These are phyloP conservation scores for Himalopsyche tibetana DNA, from an alignment of 2,888 invertebrate species.

Conservation along the genomic window DNA sequence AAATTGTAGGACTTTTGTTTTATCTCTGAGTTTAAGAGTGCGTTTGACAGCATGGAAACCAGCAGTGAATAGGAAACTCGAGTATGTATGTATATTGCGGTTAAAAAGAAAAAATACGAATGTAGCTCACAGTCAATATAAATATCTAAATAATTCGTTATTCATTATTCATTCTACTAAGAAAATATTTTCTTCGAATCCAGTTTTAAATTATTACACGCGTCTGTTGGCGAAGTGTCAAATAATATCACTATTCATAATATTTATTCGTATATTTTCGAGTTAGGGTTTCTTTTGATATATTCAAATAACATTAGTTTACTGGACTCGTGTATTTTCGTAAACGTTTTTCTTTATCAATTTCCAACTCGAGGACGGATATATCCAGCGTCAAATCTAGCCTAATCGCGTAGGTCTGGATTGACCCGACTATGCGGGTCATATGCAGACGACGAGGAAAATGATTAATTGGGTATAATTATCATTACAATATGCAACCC, in stretches of 20 bases:
- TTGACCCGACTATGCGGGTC: neutral
- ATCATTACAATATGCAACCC: conserved; percentile 22
- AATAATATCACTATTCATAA: neutral
- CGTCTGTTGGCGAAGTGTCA: neutral
- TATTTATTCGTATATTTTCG: too few species aligned
- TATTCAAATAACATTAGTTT: too few species aligned
- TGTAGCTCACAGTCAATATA: too few species aligned
- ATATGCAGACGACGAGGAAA: conserved; percentile 6
- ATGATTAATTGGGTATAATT: conserved; percentile 8
- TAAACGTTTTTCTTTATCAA: too few species aligned
- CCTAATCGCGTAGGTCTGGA: neutral
- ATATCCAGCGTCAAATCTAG: too few species aligned
- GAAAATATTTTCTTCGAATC: neutral
- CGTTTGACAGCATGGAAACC: conserved; percentile 31
- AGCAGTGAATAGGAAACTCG: neutral
- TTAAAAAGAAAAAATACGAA: too few species aligned
- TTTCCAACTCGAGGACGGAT: too few species aligned
- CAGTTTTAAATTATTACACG: conserved; percentile 13
- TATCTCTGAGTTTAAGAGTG: conserved; percentile 8
- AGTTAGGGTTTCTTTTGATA: too few species aligned
- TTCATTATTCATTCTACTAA: too few species aligned
- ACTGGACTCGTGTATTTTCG: too few species aligned
- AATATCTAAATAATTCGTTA: too few species aligned
- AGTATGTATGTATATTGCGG: too few species aligned
- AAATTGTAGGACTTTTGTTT: conserved; percentile 14